phyloP scores from a whole-genome alignment of 2,113 vertebrate genomes.

The Chaenogobius annularis region DNA sequence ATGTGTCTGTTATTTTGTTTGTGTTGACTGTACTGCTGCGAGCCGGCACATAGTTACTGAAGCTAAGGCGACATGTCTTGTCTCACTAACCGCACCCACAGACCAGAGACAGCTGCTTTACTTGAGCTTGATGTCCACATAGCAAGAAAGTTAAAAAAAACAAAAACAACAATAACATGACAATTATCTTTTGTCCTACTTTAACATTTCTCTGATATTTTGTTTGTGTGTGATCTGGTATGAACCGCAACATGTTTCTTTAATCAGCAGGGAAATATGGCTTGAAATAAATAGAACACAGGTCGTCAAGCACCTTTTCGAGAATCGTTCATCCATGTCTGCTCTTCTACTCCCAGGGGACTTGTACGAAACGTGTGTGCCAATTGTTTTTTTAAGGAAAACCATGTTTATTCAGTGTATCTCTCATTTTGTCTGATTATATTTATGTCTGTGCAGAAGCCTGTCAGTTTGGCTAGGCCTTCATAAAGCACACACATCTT shows the following conservation, averaged over 20 bases:
- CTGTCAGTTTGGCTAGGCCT: slow-evolving; percentile 63
- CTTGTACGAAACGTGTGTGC: background rate
- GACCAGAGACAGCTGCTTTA: slow-evolving; percentile 46
- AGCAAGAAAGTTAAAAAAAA: background rate
- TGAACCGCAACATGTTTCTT: slow-evolving; percentile 36
- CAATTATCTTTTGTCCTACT: background rate
- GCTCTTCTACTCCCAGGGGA: background rate
- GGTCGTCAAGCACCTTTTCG: slow-evolving; percentile 40
- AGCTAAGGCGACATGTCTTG: slow-evolving; percentile 60
- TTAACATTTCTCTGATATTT: background rate
- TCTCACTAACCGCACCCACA: slow-evolving; percentile 65
- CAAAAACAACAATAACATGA: background rate
- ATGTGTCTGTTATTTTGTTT: slow-evolving; percentile 7
- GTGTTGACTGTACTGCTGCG: slow-evolving; percentile 30
- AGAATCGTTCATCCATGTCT: slow-evolving; percentile 22
- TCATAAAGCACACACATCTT: slow-evolving; percentile 23
- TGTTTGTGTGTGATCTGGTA: slow-evolving; percentile 44
- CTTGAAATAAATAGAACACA: slow-evolving; percentile 22
- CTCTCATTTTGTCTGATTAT: slow-evolving; percentile 33
- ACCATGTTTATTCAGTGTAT: slow-evolving; percentile 2
- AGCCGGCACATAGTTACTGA: slow-evolving; percentile 72
- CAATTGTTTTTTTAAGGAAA: background rate
- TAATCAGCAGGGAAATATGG: slow-evolving; percentile 12
- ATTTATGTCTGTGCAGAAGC: slow-evolving; percentile 13
- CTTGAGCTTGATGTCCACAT: background rate